phyloP scores from a whole-genome alignment of 2,888 invertebrate genomes.

The Clunio marinus region DNA sequence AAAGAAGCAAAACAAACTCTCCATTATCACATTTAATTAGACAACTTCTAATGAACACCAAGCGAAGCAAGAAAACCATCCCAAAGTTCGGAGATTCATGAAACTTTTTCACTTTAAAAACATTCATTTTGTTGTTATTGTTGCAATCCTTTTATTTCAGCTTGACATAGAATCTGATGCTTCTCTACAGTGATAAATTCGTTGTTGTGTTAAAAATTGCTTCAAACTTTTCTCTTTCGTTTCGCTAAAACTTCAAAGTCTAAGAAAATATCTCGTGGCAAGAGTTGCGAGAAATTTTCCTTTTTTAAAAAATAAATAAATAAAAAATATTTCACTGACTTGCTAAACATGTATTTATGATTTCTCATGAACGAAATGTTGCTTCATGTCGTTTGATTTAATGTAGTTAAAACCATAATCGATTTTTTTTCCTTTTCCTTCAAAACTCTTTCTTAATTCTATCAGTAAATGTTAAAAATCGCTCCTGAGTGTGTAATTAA shows the following conservation, averaged over 20 bases:
- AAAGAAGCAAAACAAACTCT: neutral
- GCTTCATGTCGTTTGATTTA: too few species aligned
- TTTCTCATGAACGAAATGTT: too few species aligned
- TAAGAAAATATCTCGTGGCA: neutral
- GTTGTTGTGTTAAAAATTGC: neutral
- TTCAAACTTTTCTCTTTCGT: neutral
- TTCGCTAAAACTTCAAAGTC: neutral
- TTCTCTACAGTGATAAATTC: neutral
- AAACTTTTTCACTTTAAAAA: neutral
- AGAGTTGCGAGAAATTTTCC: too few species aligned
- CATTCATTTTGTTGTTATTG: neutral
- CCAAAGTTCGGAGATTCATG: too few species aligned
- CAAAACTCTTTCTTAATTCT: too few species aligned
- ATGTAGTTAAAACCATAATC: too few species aligned
- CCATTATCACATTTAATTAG: conserved; percentile 19
- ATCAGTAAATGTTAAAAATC: neutral
- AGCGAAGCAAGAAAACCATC: neutral
- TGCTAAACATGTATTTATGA: too few species aligned
- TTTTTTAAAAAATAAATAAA: too few species aligned
- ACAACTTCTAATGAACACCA: neutral
- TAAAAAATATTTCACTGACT: too few species aligned
- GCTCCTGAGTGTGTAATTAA: conserved; percentile 6
- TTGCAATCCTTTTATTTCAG: neutral
- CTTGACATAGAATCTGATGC: neutral
- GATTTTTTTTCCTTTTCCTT: too few species aligned